A percentile compares a stretch with the other conserved stretches of the same genome.
Evolutionary conservation across 92 coral and sea anemone genomes (phyloP).

Genomic region (Montipora capitata): DNA sequence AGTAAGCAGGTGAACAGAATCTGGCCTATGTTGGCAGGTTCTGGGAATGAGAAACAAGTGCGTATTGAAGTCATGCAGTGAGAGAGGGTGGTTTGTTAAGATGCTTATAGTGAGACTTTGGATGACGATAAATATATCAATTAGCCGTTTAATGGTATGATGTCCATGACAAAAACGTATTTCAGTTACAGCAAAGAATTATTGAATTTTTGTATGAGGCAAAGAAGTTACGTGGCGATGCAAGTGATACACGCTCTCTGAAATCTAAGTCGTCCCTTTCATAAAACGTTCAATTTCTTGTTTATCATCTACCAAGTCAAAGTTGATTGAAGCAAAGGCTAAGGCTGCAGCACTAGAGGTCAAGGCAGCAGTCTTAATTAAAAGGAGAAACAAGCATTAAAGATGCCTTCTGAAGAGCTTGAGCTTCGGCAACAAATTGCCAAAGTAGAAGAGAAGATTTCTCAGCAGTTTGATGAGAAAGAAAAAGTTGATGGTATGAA

Average conservation of each 20-base stretch:
- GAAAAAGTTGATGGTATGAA: background rate
- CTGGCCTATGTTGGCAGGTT: slow-evolving; percentile 43
- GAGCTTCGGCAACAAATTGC: slow-evolving; percentile 60
- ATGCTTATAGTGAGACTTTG: slow-evolving; percentile 13
- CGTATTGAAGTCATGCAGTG: slow-evolving; percentile 16
- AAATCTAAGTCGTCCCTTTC: background rate
- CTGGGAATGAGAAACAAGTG: slow-evolving; percentile 1
- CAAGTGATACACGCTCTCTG: background rate
- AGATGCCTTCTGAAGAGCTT: slow-evolving; percentile 13
- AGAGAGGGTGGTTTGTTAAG: slow-evolving; percentile 41
- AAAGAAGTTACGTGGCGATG: background rate
- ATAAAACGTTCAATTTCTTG: background rate
- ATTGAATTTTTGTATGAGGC: slow-evolving; percentile 4
- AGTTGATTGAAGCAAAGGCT: slow-evolving; percentile 10
- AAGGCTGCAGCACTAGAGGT: slow-evolving; percentile 41
- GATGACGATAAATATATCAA: slow-evolving; percentile 25
- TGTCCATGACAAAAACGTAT: slow-evolving; percentile 40
- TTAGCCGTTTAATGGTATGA: slow-evolving; percentile 41
- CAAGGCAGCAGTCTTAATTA: slow-evolving; percentile 41
- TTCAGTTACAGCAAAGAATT: slow-evolving; percentile 21
- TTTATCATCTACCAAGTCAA: slow-evolving; percentile 36
- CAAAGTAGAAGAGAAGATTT: slow-evolving; percentile 70
- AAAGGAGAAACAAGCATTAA: slow-evolving; percentile 53
- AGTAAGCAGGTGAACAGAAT: slow-evolving; percentile 44
- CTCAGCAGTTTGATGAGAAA: slow-evolving; percentile 51